These are phyloP conservation scores for Agriopis marginaria DNA, from an alignment of 2,888 invertebrate species.

Conservation along the genomic window DNA sequence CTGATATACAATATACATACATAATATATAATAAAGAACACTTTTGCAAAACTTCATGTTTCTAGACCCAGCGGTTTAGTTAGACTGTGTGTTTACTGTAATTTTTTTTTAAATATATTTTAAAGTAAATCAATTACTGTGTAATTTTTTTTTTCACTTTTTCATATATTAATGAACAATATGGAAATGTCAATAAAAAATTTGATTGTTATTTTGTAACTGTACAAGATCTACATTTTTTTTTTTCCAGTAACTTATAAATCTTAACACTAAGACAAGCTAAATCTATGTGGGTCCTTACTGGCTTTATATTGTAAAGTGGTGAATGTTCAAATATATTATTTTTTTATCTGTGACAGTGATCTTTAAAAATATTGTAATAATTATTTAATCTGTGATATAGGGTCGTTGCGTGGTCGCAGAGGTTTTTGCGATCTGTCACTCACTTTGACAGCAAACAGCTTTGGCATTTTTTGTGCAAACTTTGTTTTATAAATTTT, in stretches of 20 bases:
- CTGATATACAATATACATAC: too few relatives aligned
- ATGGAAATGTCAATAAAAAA: too few relatives aligned
- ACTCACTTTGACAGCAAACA: slow-evolving; percentile 45
- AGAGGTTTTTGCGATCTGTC: slow-evolving; percentile 48
- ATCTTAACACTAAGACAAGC: not conserved
- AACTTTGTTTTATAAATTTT: slow-evolving; percentile 32
- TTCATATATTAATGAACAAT: too few relatives aligned
- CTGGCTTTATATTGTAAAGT: slow-evolving; percentile 18
- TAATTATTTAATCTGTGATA: slow-evolving; percentile 43
- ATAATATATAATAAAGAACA: too few relatives aligned
- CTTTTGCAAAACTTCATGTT: too few relatives aligned
- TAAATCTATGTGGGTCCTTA: slow-evolving; percentile 5
- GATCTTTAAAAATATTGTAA: slow-evolving; percentile 46
- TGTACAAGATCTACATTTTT: too few relatives aligned
- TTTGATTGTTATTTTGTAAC: too few relatives aligned
- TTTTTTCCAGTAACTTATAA: not conserved
- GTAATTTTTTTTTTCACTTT: too few relatives aligned
- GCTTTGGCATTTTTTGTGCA: slow-evolving; percentile 26
- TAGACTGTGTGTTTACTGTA: too few relatives aligned
- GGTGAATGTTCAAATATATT: slow-evolving; percentile 41
- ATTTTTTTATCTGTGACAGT: slow-evolving; percentile 44
- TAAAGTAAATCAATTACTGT: too few relatives aligned
- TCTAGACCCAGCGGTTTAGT: too few relatives aligned
- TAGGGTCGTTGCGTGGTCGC: slow-evolving; percentile 38
- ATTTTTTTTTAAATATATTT: too few relatives aligned